Evolutionary conservation across 92 coral and sea anemone species (phyloP), one percentile per base, ranked within the genome.

Genomic region (Micromussa lordhowensis): DNA sequence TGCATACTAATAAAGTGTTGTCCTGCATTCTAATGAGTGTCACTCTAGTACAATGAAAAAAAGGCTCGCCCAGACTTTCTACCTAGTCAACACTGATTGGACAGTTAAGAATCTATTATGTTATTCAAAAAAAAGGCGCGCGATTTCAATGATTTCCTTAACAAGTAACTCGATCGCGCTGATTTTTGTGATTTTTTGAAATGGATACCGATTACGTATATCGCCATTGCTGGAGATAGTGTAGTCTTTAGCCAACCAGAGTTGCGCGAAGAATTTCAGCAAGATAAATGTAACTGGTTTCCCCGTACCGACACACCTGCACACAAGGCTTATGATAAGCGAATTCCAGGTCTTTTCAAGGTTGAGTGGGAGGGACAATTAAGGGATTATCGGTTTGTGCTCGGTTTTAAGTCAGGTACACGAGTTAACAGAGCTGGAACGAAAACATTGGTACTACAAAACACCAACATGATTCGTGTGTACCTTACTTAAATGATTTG

Each of bases 151-250:
- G n/a, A n/a, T n/a, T n/a, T n/a, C n/a, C n/a, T n/a, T 7, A 89
- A 90, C 78, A 90, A 78, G 71, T 90, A 77, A 61, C 26, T 90
- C 28, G 85, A 90, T 66, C 38, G 90, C 26, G 0, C 38, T 9
- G 87, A 88, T 84, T 92, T 92, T 85, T 79, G 70, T 81, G 82
- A n/a, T n/a, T n/a, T n/a, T n/a, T n/a, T 53, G 88, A 92, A 11
- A 48, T 48, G 53, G 53, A 48, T 48, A 48, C 53, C 5, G 53
- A 48, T 48, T 4, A 88, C 92, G n/a, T n/a, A 85, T 35, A 88
- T 88, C 21, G 94, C 92, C 17, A 79, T 85, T 1, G 26, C 86
- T 6, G 88, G 88, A 3, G 59, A 73, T n/a, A 26, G 29, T 30
- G 59, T 92, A 92, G 70, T 68, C 71, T 80, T 85, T 88, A 12